Conservation (phyloP, 2,113 vertebrate genomes). For the Lophura nycthemera region DNA sequence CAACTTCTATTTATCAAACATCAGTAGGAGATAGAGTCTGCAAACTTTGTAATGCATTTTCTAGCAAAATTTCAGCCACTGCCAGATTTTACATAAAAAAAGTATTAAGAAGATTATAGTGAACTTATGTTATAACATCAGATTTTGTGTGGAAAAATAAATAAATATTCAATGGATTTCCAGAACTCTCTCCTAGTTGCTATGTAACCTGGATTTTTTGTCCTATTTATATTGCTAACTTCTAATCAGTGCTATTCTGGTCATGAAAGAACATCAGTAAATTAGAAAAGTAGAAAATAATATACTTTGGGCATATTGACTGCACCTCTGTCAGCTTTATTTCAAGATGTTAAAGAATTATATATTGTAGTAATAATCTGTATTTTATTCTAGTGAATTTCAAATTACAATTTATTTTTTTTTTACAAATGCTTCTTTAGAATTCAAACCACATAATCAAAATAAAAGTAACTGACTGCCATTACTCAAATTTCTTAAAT, state of each 20-base stretch:
- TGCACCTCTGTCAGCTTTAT: background rate
- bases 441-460: background rate
- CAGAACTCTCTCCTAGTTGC: background rate
- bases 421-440: background rate
- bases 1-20: background rate
- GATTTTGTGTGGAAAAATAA: background rate
- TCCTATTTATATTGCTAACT: background rate
- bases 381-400: background rate
- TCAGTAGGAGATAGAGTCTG: background rate
- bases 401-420: background rate
- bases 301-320: no score
- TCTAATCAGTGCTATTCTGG: background rate
- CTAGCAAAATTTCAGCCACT: background rate
- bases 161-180: background rate
- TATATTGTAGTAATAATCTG: background rate
- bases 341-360: background rate
- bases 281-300: background rate
- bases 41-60: background rate
- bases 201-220: background rate
- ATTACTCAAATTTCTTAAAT: background rate
- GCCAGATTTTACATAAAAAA: background rate
- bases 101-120: background rate
- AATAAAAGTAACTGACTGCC: background rate
- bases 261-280: background rate
- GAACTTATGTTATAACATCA: background rate